These are phyloP conservation scores for Hemicrepidius hirtus DNA, from an alignment of 2,888 invertebrate genomes.

Conservation along the genomic window DNA sequence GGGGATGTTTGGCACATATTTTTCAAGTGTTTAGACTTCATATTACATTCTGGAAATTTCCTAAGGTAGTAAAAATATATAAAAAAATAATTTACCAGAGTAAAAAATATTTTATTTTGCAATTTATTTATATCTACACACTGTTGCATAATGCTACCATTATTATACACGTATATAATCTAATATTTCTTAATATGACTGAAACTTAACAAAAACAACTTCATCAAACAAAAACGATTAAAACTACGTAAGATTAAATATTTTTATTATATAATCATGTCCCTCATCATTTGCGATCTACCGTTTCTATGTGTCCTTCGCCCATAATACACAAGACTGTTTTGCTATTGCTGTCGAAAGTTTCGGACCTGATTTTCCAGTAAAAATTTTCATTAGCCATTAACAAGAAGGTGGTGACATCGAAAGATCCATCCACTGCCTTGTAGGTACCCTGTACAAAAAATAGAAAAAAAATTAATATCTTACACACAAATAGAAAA, in stretches of 20 bases:
- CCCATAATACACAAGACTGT: constrained; percentile 30
- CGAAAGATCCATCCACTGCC: constrained; percentile 34
- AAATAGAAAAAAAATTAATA: no score
- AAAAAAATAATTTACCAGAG: no score
- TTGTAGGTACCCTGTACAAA: constrained; percentile 41
- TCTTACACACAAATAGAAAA: not conserved
- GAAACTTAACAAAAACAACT: constrained; percentile 3
- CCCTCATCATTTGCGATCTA: no score
- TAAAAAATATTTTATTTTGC: no score
- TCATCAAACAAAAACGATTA: not conserved
- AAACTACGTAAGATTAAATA: not conserved
- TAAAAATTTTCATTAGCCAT: constrained; percentile 26
- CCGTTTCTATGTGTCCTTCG: constrained; percentile 23
- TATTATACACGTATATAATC: not conserved
- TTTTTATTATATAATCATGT: no score
- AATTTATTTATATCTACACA: no score
- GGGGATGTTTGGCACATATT: no score
- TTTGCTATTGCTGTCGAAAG: constrained; percentile 7
- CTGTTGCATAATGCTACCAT: not conserved
- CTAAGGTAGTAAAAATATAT: no score
- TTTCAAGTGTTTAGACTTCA: no score
- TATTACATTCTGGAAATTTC: no score
- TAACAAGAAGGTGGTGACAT: constrained; percentile 33
- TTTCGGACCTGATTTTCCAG: constrained; percentile 29
- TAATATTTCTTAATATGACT: not conserved